Evolutionary conservation across 1,140 invertebrate genomes (phyloP), one percentile per base, ranked within the genome.

Genomic region (Drosophila sp.): DNA sequence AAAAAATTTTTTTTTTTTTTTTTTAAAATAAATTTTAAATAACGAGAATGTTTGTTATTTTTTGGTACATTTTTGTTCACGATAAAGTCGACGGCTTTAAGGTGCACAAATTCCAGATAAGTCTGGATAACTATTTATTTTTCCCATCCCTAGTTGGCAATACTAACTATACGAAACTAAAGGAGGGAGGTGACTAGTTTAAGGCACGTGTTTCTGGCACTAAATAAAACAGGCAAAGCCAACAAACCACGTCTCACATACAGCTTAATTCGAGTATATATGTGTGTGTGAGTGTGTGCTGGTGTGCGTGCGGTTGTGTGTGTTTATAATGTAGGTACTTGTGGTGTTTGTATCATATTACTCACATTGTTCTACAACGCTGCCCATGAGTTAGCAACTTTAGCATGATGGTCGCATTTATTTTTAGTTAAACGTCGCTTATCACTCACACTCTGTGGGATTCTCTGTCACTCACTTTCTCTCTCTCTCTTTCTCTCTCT

Each of bases 381-480:
- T 38, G 63, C 21, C 41, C 74, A 69, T 74, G 71, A 74, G 58
- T 70, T 46, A 48, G 64, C 63, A 57, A 73, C 50, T 74, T 74
- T 59, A 50, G 48, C 36, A 13, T 8, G 7, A 9, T 29, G 34
- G 7, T 51, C 32, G 71, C 51, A 48, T 63, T 75, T 76, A 73
- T 73, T 76, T 76, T 67, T 76, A 76, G 74, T 58, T 69, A 76
- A 76, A 72, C 57, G 57, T 59, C 43, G 74, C 74, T 76, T 76
- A 76, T 76, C 74, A 66, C 61, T 61, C 73, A 59, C 61, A 8
- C 36, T 18, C 13, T 21, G 21, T 21, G 1, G 1, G 21, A 21
- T 1, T 32, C 7, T 43, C 14, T 18, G 21, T 32, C 6, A 18
- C 8, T 7, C n/a, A n/a, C n/a, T n/a, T n/a, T n/a, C n/a, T n/a